Evolutionary conservation across 2,797 vertebrate genomes (phyloP).

Genomic region (Hyperoplus lanceolatus): DNA sequence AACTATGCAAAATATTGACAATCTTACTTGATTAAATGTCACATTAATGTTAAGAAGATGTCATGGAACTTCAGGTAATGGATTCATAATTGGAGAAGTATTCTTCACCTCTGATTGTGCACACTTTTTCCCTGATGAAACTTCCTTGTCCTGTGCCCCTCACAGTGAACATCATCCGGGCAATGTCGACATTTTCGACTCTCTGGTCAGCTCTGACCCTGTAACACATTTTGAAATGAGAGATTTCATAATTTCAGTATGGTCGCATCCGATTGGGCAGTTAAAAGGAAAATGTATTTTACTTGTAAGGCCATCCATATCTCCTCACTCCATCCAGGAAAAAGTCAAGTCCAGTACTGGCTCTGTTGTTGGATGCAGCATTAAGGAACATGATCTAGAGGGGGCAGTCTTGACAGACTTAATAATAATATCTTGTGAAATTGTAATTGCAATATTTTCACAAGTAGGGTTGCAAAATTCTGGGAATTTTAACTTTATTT

Average conservation of each 20-base stretch:
- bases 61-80: not conserved
- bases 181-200: slow-evolving; percentile 1
- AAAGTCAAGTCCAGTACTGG: too few relatives aligned
- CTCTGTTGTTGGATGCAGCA: too few relatives aligned
- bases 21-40: not conserved
- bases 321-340: too few relatives aligned
- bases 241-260: too few relatives aligned
- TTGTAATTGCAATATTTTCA: too few relatives aligned
- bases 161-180: not conserved
- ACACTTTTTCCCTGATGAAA: not conserved
- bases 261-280: not conserved
- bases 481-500: too few relatives aligned
- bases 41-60: not conserved
- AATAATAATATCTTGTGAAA: too few relatives aligned
- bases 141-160: not conserved
- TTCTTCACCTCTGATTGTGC: not conserved
- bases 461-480: too few relatives aligned
- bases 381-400: too few relatives aligned
- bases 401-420: too few relatives aligned
- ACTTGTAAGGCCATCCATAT: too few relatives aligned
- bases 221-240: not conserved
- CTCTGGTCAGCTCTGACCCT: slow-evolving; percentile 13
- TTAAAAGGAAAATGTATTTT: not conserved
- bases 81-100: not conserved
- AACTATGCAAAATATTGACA: too few relatives aligned